Evolutionary conservation across 2,888 invertebrate species (phyloP), one percentile per base, ranked within the genome.

Genomic region (Petrolisthes cinctipes): DNA sequence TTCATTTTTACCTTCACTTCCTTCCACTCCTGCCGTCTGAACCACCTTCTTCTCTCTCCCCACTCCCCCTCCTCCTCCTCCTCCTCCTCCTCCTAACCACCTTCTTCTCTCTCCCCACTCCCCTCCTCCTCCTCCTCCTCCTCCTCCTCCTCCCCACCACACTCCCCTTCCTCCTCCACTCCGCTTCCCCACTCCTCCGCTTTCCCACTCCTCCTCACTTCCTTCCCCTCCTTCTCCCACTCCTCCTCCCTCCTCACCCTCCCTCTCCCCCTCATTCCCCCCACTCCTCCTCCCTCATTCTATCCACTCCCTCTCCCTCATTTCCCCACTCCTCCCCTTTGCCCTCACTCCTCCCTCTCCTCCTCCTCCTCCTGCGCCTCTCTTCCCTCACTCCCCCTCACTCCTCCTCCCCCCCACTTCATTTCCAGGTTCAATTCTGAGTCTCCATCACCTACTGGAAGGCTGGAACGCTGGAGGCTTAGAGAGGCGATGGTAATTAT

Each of bases 51-150:
- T 61, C 61, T 61, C 7, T 61, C 61, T 6, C 61, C 61, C 14
- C 61, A 61, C 79, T 54, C 51, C 79, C 20, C 79, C 17, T 79
- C 53, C 79, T 79, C 56, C 6, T 54, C 54, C 11, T 79, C 79
- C 79, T 54, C 56, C 79, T 54, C 79, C 56, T 54, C 56, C 79
- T 66, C 68, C 53, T 37, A 37, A 9, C 53, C 7, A 9, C n/a
- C 20, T 57, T 7, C 23, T 51, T 66, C 20, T 14, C 54, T 54
- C 17, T 23, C 37, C 14, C 3, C 61, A 23, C 20, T 11, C 14
- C 66, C 61, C 37, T 20, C 66, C 66, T 51, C 20, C 80, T 51
- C 82, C 53, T 51, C 68, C 51, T 11, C 68, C 17, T 68, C 20
- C 68, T 51, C 17, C 53, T 14, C 14, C 51, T 66, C 68, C 80